Evolutionary conservation across 1,140 invertebrate species (phyloP).

Genomic region (Ooceraea biroi): DNA sequence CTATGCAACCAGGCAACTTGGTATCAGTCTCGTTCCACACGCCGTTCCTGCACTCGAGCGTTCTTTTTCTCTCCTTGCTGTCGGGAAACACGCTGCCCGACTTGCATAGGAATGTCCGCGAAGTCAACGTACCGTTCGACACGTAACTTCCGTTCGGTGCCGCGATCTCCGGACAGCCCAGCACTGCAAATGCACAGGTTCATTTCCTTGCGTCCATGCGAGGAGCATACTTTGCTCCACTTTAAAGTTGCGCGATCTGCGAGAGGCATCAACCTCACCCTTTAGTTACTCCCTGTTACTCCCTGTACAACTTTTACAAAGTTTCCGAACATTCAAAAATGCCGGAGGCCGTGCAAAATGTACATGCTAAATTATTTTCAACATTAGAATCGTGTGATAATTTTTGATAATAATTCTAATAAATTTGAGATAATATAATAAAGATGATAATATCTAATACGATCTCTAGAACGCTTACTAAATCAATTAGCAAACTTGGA

Average conservation of each 20-base stretch:
- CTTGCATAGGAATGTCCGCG: slow-evolving; percentile 81
- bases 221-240: not conserved
- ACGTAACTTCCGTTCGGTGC: slow-evolving; percentile 82
- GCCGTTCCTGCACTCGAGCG: slow-evolving; percentile 80
- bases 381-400: too few species aligned
- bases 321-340: not conserved
- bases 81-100: slow-evolving; percentile 82
- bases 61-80: slow-evolving; percentile 77
- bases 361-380: too few species aligned
- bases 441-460: too few species aligned
- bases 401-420: too few species aligned
- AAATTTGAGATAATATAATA: too few species aligned
- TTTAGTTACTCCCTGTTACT: slow-evolving; percentile 12
- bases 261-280: not conserved
- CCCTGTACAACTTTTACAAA: not conserved
- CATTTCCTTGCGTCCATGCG: slow-evolving; percentile 20
- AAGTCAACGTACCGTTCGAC: slow-evolving; percentile 79
- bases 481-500: too few species aligned
- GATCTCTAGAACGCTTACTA: too few species aligned
- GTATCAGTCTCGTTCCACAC: slow-evolving; percentile 82
- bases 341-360: too few species aligned
- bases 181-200: slow-evolving; percentile 73
- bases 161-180: slow-evolving; percentile 80
- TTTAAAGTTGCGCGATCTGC: not conserved
- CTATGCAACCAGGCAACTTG: slow-evolving; percentile 79